Evolutionary conservation across 2,113 vertebrate species (phyloP), one percentile per base, ranked within the genome.

Genomic region (Nothobranchius kuhntae): DNA sequence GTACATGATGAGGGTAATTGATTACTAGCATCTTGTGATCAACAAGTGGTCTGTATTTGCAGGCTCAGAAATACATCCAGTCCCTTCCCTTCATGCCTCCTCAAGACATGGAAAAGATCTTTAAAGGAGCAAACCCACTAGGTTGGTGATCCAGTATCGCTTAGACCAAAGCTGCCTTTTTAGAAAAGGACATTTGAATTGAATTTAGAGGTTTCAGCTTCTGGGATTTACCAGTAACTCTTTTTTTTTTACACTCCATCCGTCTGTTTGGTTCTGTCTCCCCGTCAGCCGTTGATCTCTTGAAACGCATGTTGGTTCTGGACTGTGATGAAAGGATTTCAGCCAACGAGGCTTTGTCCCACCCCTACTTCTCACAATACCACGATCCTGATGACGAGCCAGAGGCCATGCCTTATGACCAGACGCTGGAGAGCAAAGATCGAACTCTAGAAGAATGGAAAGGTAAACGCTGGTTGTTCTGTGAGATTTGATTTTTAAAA

Each of bases 21-120:
- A 83, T 77, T 62, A 47, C 58, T 26, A 13, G 45, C 50, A 40
- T 40, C 9, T 56, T 12, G 38, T 68, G 46, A 50, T 54, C 26
- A 3, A 0, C 1, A 6, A 15, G 52, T 6, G 21, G 10, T 77
- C 21, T 75, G 53, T 82, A 47, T 76, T 79, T 68, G 53, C 90
- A 99, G 97, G 98, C 97, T 47, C 95, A 98, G 92, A 98, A 96
- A 56, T 99, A 98, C 80, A 97, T 99, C 69, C 95, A 99, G 90
- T 99, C 97, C 64, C 93, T 99, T 85, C 95, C 98, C 56, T 94
- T 95, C 83, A 97, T 98, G 96, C 97, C 97, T 48, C 95, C 95
- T 81, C 96, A 98, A 88, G 96, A 99, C 88, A 91, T 99, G 87
- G 95, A 94, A 75, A 95, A 95, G 86, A 91, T 99, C 71, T 99